phyloP scores from a whole-genome alignment of 2,797 vertebrate species.

The Muscicapa comitata region DNA sequence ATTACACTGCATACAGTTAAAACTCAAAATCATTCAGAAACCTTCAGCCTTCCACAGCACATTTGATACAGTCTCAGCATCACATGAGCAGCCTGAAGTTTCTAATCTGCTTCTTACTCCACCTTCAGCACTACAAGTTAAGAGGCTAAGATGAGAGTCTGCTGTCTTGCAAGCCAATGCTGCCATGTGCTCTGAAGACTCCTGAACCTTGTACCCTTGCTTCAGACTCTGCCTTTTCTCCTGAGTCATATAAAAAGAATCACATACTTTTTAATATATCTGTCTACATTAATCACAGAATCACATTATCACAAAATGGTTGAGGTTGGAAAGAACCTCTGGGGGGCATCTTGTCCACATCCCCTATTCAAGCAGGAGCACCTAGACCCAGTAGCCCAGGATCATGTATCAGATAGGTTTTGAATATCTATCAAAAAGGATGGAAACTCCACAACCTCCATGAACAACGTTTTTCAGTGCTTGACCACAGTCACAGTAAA shows the following conservation, averaged over 20 bases:
- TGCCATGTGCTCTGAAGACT: neutral
- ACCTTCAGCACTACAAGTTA: neutral
- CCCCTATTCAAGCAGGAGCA: neutral
- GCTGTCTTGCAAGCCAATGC: neutral
- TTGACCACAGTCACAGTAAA: fast-evolving
- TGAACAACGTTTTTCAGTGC: neutral
- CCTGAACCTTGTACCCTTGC: neutral
- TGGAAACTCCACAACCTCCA: neutral
- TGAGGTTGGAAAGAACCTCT: neutral
- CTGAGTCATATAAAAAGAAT: neutral
- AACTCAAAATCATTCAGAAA: neutral
- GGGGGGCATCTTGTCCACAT: neutral
- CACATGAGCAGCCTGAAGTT: neutral
- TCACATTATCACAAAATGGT: neutral
- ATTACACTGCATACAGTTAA: neutral
- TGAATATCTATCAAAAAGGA: neutral
- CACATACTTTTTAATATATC: neutral
- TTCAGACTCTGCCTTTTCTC: neutral
- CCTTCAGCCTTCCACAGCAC: neutral
- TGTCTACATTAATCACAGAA: neutral
- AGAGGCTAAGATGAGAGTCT: neutral
- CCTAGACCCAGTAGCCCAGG: neutral
- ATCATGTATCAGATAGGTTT: neutral
- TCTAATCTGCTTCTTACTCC: neutral
- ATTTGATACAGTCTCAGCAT: neutral